Evolutionary conservation across 2,888 invertebrate genomes (phyloP).

Genomic region (Parnassius apollo): DNA sequence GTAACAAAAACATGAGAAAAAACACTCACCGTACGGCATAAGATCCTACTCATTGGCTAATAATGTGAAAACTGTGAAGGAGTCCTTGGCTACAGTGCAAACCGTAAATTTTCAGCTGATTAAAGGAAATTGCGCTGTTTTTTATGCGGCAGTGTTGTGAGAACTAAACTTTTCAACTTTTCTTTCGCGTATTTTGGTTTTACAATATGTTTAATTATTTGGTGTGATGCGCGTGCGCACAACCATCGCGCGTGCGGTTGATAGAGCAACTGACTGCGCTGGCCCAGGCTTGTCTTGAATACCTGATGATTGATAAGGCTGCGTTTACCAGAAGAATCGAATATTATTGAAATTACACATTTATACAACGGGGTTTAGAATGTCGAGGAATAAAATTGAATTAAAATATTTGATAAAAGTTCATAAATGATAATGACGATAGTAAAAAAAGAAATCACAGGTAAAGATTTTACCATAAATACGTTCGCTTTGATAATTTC

Average conservation of each 20-base stretch:
- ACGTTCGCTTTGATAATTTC: too few relatives aligned
- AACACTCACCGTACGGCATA: constrained; percentile 20
- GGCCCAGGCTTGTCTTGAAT: constrained; percentile 41
- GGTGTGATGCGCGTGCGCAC: constrained; percentile 31
- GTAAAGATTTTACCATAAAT: too few relatives aligned
- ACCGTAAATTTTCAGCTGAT: constrained; percentile 44
- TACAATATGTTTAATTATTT: constrained; percentile 28
- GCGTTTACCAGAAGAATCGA: constrained; percentile 37
- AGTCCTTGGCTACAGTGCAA: constrained; percentile 23
- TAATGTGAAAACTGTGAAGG: constrained; percentile 16
- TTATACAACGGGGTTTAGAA: background rate
- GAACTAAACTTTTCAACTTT: constrained; percentile 28
- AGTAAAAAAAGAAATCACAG: too few relatives aligned
- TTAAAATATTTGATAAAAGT: too few relatives aligned
- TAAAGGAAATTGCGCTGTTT: constrained; percentile 43
- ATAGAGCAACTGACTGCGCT: constrained; percentile 43
- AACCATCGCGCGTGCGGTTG: constrained; percentile 37
- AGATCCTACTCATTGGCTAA: constrained; percentile 24
- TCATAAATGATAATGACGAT: too few relatives aligned
- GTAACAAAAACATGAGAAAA: constrained; percentile 9
- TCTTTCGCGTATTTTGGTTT: constrained; percentile 29
- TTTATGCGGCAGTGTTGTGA: background rate
- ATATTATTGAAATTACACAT: background rate
- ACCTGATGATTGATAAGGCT: constrained; percentile 44
- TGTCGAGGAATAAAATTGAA: too few relatives aligned